These are phyloP conservation scores for Drosophila aldrichi DNA, from an alignment of 2,888 invertebrate genomes.

Conservation along the genomic window DNA sequence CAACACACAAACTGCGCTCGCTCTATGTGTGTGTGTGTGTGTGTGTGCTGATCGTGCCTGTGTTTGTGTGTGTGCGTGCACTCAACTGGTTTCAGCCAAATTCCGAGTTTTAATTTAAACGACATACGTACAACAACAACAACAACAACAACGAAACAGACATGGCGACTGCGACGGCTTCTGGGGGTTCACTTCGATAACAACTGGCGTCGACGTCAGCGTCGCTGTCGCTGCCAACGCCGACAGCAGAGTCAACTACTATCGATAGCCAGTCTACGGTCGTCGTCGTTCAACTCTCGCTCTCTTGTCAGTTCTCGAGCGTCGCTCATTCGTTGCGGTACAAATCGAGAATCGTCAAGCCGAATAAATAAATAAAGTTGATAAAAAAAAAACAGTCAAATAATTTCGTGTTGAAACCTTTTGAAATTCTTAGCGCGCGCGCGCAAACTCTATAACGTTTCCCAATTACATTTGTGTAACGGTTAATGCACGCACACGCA, in stretches of 20 bases:
- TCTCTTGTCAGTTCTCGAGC: constrained; percentile 61
- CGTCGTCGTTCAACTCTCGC: constrained; percentile 41
- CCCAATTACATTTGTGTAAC: constrained; percentile 48
- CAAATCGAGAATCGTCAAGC: constrained; percentile 13
- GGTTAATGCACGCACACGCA: constrained; percentile 31
- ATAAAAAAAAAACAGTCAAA: background rate
- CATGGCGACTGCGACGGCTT: constrained; percentile 36
- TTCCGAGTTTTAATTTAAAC: constrained; percentile 76
- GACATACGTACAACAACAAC: constrained; percentile 46
- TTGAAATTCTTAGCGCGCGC: constrained; percentile 32
- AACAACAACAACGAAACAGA: background rate
- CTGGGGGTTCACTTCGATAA: constrained; percentile 65
- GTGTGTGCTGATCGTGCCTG: constrained; percentile 12
- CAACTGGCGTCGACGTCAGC: constrained; percentile 23
- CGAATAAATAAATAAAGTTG: constrained; percentile 1
- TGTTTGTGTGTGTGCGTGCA: constrained; percentile 59
- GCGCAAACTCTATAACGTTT: constrained; percentile 30
- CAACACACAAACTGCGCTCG: constrained; percentile 25
- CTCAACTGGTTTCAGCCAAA: constrained; percentile 77
- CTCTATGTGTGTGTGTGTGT: constrained; percentile 6
- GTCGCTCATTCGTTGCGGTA: constrained; percentile 67
- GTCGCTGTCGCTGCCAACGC: constrained; percentile 7
- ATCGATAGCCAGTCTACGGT: constrained; percentile 63
- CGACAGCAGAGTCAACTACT: constrained; percentile 55
- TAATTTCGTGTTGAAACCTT: background rate